These are phyloP conservation scores for Chrysocyon brachyurus DNA, from an alignment of 2,797 vertebrate genomes.

Conservation along the genomic window DNA sequence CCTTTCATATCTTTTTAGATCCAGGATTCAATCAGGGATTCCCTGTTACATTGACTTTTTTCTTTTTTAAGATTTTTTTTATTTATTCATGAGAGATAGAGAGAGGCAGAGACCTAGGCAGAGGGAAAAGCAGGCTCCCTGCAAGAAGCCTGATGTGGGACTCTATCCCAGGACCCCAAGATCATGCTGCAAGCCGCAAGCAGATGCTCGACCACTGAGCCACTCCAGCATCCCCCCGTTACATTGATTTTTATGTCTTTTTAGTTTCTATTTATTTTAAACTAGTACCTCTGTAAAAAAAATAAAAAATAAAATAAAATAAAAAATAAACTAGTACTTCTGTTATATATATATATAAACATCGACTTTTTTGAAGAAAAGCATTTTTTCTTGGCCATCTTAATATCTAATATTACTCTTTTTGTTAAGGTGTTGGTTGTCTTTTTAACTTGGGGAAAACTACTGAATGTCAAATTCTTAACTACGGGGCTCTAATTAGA, in stretches of 20 bases:
- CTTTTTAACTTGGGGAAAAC: slow-evolving; percentile 30
- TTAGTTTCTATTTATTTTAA: background rate
- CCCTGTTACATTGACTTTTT: background rate
- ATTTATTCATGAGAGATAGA: background rate
- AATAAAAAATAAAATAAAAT: too few relatives aligned
- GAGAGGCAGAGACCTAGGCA: too few relatives aligned
- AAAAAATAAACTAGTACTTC: background rate
- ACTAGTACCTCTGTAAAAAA: background rate
- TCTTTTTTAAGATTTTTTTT: background rate
- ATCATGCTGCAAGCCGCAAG: too few relatives aligned
- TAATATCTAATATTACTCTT: slow-evolving; percentile 4
- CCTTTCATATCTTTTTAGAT: background rate
- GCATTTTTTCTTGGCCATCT: background rate
- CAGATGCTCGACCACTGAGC: too few relatives aligned
- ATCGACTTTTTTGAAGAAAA: background rate
- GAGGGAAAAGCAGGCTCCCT: too few relatives aligned
- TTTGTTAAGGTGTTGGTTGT: background rate
- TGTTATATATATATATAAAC: background rate
- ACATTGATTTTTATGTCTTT: slow-evolving; percentile 19
- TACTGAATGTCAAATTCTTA: slow-evolving; percentile 52
- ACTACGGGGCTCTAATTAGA: slow-evolving; percentile 11
- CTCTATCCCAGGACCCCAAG: too few relatives aligned
- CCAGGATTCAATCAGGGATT: background rate
- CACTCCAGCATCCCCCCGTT: background rate
- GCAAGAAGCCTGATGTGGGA: too few relatives aligned